phyloP scores from a whole-genome alignment of 1,140 invertebrate genomes.

The Pseudomyrmex concolor region DNA sequence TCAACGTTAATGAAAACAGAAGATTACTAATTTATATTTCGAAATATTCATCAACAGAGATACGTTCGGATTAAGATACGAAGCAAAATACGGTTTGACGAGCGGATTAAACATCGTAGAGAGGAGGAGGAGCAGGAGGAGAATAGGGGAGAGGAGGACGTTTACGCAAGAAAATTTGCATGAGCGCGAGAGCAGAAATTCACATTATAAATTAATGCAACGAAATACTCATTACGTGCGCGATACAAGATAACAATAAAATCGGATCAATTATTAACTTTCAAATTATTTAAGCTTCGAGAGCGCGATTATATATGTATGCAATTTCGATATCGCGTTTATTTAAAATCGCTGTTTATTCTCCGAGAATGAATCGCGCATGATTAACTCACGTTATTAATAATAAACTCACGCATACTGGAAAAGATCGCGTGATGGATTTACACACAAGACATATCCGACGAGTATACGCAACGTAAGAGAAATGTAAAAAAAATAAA shows the following conservation, averaged over 20 bases:
- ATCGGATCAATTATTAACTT: conserved; percentile 9
- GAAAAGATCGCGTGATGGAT: neutral
- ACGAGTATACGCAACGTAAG: neutral
- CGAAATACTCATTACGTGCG: neutral
- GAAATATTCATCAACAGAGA: conserved; percentile 22
- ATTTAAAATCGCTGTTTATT: conserved; percentile 37
- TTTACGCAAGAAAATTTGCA: conserved; percentile 11
- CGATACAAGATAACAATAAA: neutral
- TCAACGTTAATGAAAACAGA: conserved; percentile 34
- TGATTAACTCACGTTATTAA: conserved; percentile 45
- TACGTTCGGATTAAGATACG: conserved; percentile 41
- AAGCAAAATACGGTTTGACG: conserved; percentile 26
- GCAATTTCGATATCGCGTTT: conserved; percentile 10
- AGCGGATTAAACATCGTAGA: conserved; percentile 16
- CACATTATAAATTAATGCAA: conserved; percentile 37
- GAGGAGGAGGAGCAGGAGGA: too few species aligned
- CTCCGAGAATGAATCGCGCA: neutral
- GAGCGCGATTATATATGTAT: neutral
- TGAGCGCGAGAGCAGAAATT: neutral
- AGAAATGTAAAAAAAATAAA: neutral
- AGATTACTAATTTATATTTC: conserved; percentile 53
- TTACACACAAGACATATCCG: neutral
- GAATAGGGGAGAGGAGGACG: neutral
- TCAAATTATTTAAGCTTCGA: conserved; percentile 16
- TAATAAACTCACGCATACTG: conserved; percentile 32